These are phyloP conservation scores for Betta splendens DNA, from an alignment of 2,797 vertebrate genomes.

Conservation along the genomic window DNA sequence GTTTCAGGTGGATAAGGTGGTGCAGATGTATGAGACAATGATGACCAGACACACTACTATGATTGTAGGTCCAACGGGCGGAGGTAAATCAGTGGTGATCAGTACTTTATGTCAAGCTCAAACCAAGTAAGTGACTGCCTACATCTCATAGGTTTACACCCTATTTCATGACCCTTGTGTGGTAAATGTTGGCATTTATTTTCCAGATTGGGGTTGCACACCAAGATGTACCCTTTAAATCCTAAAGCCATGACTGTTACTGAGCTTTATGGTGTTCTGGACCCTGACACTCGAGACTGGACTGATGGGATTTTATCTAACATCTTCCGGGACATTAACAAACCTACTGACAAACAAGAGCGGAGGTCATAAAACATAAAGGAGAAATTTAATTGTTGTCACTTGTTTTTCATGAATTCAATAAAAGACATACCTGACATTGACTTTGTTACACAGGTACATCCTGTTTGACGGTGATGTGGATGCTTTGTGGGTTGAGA, in stretches of 20 bases:
- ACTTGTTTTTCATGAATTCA: not conserved
- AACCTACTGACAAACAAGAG: slow-evolving; percentile 93
- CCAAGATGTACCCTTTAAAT: slow-evolving; percentile 91
- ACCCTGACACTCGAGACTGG: slow-evolving; percentile 94
- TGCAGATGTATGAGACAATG: slow-evolving; percentile 99
- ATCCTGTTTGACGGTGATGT: slow-evolving; percentile 99
- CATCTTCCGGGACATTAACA: slow-evolving; percentile 97
- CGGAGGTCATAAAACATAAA: slow-evolving; percentile 78
- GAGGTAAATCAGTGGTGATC: slow-evolving; percentile 97
- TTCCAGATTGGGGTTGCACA: slow-evolving; percentile 87
- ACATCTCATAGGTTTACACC: not conserved
- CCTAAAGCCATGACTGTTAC: slow-evolving; percentile 96
- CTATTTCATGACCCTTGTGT: slow-evolving; percentile 5
- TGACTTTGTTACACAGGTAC: slow-evolving; percentile 81
- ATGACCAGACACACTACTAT: slow-evolving; percentile 96
- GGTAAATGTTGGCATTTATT: slow-evolving; percentile 7
- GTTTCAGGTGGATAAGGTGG: slow-evolving; percentile 94
- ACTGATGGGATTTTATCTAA: slow-evolving; percentile 97
- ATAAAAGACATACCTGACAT: slow-evolving; percentile 2
- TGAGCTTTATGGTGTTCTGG: slow-evolving; percentile 94
- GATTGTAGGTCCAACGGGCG: slow-evolving; percentile 96
- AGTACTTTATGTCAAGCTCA: slow-evolving; percentile 94
- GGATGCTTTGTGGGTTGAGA: slow-evolving; percentile 97
- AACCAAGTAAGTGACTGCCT: slow-evolving; percentile 85
- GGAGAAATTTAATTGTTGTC: not conserved